Evolutionary conservation across 2,888 invertebrate species (phyloP).

Genomic region (Yponomeuta sedellus): DNA sequence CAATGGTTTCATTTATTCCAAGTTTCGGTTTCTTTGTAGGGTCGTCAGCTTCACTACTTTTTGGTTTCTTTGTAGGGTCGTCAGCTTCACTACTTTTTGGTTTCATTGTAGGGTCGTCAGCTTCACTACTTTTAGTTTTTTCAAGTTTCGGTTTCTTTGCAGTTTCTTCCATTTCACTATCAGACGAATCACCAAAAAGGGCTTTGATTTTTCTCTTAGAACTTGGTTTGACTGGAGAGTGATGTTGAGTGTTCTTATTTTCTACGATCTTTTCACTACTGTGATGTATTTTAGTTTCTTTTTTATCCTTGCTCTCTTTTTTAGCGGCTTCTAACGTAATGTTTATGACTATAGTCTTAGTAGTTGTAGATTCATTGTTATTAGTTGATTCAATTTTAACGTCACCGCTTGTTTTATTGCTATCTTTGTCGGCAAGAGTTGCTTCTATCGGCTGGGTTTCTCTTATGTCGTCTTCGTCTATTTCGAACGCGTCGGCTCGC

Average conservation of each 20-base stretch:
- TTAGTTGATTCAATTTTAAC: constrained; percentile 31
- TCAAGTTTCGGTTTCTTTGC: constrained; percentile 34
- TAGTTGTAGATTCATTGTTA: constrained; percentile 23
- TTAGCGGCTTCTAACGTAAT: constrained; percentile 62
- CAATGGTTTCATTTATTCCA: no score
- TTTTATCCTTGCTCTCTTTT: constrained; percentile 31
- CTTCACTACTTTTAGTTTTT: constrained; percentile 25
- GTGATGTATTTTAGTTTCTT: constrained; percentile 18
- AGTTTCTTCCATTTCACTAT: constrained; percentile 50
- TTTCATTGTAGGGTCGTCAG: constrained; percentile 14
- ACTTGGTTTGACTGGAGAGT: constrained; percentile 35
- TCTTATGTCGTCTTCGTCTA: constrained; percentile 41
- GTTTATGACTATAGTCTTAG: constrained; percentile 57
- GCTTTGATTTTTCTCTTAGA: constrained; percentile 66
- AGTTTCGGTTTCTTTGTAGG: constrained; percentile 21
- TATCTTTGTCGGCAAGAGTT: not conserved
- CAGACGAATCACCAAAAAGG: constrained; percentile 72
- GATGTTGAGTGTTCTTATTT: constrained; percentile 17
- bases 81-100: not conserved
- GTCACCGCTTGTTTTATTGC: constrained; percentile 2
- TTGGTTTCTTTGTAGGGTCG: not conserved
- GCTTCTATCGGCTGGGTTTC: constrained; percentile 19
- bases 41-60: not conserved
- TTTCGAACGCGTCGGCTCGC: constrained; percentile 43
- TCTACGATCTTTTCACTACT: constrained; percentile 21